Evolutionary conservation across 2,888 invertebrate genomes (phyloP).

Genomic region (Watsonalla cultraria): DNA sequence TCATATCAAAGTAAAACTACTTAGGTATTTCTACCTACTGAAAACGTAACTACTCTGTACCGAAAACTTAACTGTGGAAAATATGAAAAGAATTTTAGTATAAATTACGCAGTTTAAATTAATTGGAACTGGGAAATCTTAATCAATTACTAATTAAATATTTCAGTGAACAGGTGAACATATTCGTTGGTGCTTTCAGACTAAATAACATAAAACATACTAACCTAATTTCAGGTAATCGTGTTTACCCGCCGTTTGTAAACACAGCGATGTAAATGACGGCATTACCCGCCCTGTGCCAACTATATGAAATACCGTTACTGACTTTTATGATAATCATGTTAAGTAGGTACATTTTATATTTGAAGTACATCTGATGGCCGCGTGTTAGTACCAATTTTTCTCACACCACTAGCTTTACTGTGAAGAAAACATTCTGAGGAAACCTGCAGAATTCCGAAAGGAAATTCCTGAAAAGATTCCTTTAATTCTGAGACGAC

Average conservation of each 20-base stretch:
- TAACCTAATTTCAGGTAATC: slow-evolving; percentile 72
- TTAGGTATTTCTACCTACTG: no score
- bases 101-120: background rate
- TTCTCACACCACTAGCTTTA: no score
- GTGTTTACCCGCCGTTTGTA: slow-evolving; percentile 63
- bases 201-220: slow-evolving; percentile 66
- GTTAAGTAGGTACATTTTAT: background rate
- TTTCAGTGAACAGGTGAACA: slow-evolving; percentile 9
- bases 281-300: slow-evolving; percentile 37
- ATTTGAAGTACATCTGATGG: no score
- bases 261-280: slow-evolving; percentile 65
- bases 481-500: no score
- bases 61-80: background rate
- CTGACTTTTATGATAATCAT: slow-evolving; percentile 19
- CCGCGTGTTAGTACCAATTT: no score
- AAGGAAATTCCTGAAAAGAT: no score
- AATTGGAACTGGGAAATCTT: background rate
- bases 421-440: no score
- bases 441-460: no score
- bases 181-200: slow-evolving; percentile 12
- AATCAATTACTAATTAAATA: background rate
- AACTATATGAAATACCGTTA: slow-evolving; percentile 23
- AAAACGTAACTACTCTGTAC: background rate
- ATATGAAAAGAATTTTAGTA: background rate
- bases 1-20: no score